Evolutionary conservation across 1,140 invertebrate species (phyloP).

Genomic region (Tetraneura akinire): DNA sequence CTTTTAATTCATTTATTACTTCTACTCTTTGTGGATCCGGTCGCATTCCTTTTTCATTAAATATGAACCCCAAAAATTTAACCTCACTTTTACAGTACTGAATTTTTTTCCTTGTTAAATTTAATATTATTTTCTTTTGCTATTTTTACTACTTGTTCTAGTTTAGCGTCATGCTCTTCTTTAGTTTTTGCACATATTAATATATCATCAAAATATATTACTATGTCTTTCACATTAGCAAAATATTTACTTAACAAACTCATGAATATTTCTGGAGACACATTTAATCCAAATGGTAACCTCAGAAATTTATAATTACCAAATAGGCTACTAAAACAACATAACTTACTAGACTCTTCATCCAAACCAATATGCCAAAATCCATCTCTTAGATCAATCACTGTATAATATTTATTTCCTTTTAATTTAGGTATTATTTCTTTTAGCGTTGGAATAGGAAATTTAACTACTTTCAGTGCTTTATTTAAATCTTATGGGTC

Average conservation of each 20-base stretch:
- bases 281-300: constrained; percentile 57
- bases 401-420: no score
- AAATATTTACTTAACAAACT: constrained; percentile 55
- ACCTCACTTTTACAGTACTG: constrained; percentile 56
- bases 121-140: constrained; percentile 57
- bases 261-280: constrained; percentile 58
- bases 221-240: constrained; percentile 56
- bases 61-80: constrained; percentile 58
- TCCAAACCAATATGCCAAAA: constrained; percentile 54
- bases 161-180: constrained; percentile 48
- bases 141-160: constrained; percentile 50
- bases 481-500: constrained; percentile 57
- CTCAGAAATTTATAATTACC: constrained; percentile 57
- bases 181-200: constrained; percentile 46
- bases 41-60: constrained; percentile 57
- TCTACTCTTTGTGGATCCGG: constrained; percentile 58
- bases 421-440: no score
- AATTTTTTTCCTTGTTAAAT: constrained; percentile 59
- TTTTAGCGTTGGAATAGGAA: constrained; percentile 52
- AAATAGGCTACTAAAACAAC: constrained; percentile 54
- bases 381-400: constrained; percentile 53
- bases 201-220: constrained; percentile 55
- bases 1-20: constrained; percentile 58
- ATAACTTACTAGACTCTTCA: constrained; percentile 49
- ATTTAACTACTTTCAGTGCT: constrained; percentile 41